Evolutionary conservation across 2,113 vertebrate species (phyloP).

Genomic region (Oreochromis tanganicae): DNA sequence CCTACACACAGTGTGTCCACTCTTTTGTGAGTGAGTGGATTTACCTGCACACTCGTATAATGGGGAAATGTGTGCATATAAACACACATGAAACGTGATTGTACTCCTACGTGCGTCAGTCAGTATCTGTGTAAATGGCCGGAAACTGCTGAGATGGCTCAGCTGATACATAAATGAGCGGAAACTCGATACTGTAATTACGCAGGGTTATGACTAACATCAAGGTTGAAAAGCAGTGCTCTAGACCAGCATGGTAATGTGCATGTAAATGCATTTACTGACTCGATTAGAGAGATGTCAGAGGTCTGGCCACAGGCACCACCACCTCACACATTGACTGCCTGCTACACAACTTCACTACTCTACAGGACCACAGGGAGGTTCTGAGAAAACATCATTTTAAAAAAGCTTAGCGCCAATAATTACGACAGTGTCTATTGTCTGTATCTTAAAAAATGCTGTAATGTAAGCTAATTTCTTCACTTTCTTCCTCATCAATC

Average conservation of each 20-base stretch:
- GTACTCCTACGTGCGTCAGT: accelerated
- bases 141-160: not conserved
- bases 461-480: constrained; percentile 14
- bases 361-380: not conserved
- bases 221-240: not conserved
- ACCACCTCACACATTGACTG: not conserved
- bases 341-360: not conserved
- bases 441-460: not conserved
- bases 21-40: not conserved
- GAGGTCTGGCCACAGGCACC: not conserved
- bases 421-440: not conserved
- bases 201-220: not conserved
- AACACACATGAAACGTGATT: not conserved
- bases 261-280: not conserved
- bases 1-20: accelerated
- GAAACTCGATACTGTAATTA: not conserved
- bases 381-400: not conserved
- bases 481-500: not conserved
- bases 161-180: not conserved
- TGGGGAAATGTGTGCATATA: not conserved
- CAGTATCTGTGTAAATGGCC: not conserved
- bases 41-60: not conserved
- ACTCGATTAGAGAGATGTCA: not conserved
- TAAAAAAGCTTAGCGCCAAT: not conserved
- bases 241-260: not conserved